These are phyloP conservation scores for Pantelozetes paolii DNA, from an alignment of 2,888 invertebrate species.

Conservation along the genomic window DNA sequence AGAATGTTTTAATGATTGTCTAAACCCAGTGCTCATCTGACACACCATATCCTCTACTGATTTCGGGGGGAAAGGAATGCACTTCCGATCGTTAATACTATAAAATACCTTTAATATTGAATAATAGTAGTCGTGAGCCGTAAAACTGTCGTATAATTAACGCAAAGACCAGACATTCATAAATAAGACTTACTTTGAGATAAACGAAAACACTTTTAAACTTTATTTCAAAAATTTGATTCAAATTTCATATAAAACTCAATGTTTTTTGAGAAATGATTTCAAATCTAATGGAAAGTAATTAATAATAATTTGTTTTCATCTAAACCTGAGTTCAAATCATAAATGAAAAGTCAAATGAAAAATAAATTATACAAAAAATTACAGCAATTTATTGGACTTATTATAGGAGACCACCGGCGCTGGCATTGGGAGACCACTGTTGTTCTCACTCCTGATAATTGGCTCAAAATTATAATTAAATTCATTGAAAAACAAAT, in stretches of 20 bases:
- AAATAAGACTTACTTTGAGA: background rate
- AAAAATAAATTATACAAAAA: too few relatives aligned
- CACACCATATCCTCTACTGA: slow-evolving; percentile 1
- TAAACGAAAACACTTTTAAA: too few relatives aligned
- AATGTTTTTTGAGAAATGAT: background rate
- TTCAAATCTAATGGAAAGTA: too few relatives aligned
- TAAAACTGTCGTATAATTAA: slow-evolving; percentile 20
- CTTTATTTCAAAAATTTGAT: too few relatives aligned
- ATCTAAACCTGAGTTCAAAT: too few relatives aligned
- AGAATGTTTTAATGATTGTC: slow-evolving; percentile 14
- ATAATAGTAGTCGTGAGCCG: background rate
- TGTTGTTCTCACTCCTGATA: background rate
- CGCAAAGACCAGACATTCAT: background rate
- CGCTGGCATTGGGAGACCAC: background rate
- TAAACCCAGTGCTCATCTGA: background rate
- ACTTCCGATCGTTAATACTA: slow-evolving; percentile 22
- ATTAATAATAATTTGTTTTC: too few relatives aligned
- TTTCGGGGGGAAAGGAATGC: background rate
- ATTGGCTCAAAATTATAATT: too few relatives aligned
- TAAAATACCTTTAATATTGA: background rate
- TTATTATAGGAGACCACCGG: background rate
- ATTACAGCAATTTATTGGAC: background rate
- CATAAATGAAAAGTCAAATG: too few relatives aligned
- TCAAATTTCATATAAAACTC: background rate
- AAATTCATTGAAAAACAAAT: too few relatives aligned